Evolutionary conservation across 2,888 invertebrate genomes (phyloP).

Genomic region (Xanthostigma xanthostigma): DNA sequence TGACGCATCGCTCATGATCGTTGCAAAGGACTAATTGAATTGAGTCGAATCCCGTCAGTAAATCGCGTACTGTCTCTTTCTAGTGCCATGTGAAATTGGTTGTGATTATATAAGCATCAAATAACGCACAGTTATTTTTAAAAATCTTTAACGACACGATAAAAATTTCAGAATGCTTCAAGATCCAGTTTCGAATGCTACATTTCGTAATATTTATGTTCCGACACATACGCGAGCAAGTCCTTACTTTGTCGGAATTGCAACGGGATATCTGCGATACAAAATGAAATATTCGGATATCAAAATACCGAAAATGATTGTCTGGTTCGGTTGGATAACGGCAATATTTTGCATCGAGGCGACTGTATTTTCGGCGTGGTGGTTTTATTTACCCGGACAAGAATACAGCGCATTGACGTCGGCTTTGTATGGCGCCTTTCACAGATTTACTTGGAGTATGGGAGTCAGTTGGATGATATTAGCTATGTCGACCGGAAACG

Average conservation of each 20-base stretch:
- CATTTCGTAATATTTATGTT: constrained; percentile 21
- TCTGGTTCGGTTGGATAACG: constrained; percentile 19
- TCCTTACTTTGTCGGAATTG: constrained; percentile 22
- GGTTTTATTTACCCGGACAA: constrained; percentile 20
- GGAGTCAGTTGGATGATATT: constrained; percentile 22
- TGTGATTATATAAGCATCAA: too few relatives aligned
- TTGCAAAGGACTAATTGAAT: too few relatives aligned
- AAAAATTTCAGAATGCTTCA: constrained; percentile 17
- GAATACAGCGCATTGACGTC: constrained; percentile 17
- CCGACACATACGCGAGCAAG: constrained; percentile 22
- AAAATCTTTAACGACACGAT: too few relatives aligned
- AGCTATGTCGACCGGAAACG: constrained; percentile 22
- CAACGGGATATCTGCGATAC: constrained; percentile 21
- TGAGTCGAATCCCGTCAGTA: too few relatives aligned
- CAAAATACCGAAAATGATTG: constrained; percentile 16
- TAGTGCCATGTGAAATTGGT: not conserved
- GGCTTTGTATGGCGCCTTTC: constrained; percentile 21
- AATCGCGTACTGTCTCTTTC: not conserved
- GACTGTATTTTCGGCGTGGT: constrained; percentile 19
- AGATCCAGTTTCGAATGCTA: constrained; percentile 19
- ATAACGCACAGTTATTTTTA: too few relatives aligned
- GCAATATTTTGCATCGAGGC: constrained; percentile 15
- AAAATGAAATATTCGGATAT: constrained; percentile 15
- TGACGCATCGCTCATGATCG: too few relatives aligned
- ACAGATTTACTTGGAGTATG: constrained; percentile 22